Conservation (phyloP, 2,797 vertebrate species). For the Gymnopithys bicolor region DNA sequence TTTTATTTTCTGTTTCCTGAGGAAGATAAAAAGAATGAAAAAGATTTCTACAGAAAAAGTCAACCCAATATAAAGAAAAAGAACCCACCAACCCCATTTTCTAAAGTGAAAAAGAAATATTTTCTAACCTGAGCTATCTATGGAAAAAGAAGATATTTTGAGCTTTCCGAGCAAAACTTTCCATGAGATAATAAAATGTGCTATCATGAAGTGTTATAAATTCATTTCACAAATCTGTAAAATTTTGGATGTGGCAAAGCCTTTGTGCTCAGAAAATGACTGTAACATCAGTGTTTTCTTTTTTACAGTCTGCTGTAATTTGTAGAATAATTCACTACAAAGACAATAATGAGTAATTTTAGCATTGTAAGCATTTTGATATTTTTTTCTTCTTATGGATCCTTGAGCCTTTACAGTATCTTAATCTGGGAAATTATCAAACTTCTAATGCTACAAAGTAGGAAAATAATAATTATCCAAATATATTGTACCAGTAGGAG, state of each 20-base stretch:
- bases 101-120: neutral
- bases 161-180: neutral
- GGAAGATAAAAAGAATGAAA: neutral
- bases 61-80: no score
- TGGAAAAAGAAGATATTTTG: neutral
- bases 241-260: neutral
- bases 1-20: neutral
- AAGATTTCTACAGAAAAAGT: neutral
- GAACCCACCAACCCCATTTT: no score
- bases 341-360: neutral
- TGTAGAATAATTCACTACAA: neutral
- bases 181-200: neutral
- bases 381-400: neutral
- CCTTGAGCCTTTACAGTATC: neutral
- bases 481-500: rapidly evolving
- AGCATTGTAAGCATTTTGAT: neutral
- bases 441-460: neutral
- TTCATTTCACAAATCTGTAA: neutral
- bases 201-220: neutral
- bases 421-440: neutral
- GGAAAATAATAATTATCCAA: neutral
- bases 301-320: neutral
- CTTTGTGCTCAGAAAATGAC: neutral
- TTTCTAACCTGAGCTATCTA: neutral
- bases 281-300: neutral